Evolutionary conservation across 2,888 invertebrate genomes (phyloP).

Genomic region (Rhodophaea formosa): DNA sequence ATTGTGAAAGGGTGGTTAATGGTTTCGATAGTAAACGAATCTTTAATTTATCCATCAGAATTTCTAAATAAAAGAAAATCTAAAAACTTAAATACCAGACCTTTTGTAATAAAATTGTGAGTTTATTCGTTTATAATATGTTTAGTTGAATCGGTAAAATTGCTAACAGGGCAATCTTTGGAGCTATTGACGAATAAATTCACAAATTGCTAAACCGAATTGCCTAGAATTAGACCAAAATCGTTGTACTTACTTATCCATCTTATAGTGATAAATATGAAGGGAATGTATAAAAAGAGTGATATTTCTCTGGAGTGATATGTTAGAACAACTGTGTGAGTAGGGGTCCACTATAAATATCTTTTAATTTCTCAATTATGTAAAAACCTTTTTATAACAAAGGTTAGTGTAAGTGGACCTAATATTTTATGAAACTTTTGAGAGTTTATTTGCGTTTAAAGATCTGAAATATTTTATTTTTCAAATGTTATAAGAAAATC

Average conservation of each 20-base stretch:
- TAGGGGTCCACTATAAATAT: constrained; percentile 42
- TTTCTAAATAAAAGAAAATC: not conserved
- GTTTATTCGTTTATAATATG: constrained; percentile 1
- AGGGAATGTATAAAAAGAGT: constrained; percentile 63
- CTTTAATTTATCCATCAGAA: not conserved
- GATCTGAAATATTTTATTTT: constrained; percentile 35
- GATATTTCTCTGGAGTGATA: constrained; percentile 38
- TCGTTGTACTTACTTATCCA: constrained; percentile 78
- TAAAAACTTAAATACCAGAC: not conserved
- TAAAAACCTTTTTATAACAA: constrained; percentile 16
- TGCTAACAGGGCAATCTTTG: not conserved
- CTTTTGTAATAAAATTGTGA: not conserved
- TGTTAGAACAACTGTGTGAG: constrained; percentile 46
- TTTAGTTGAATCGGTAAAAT: not conserved
- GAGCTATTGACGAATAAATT: constrained; percentile 20
- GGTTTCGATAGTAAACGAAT: not conserved
- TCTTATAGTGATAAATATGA: constrained; percentile 58
- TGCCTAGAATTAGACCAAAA: constrained; percentile 73
- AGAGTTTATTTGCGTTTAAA: constrained; percentile 57
- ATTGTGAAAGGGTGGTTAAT: constrained; percentile 7
- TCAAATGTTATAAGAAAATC: constrained; percentile 28
- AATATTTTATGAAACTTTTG: constrained; percentile 43
- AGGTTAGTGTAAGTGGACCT: constrained; percentile 31
- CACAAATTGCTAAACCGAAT: constrained; percentile 57
- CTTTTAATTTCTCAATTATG: constrained; percentile 25